Percentiles rank a stretch among this genome's conserved stretches.
Conservation (phyloP, 2,888 invertebrate genomes). For the Spodoptera exigua region DNA sequence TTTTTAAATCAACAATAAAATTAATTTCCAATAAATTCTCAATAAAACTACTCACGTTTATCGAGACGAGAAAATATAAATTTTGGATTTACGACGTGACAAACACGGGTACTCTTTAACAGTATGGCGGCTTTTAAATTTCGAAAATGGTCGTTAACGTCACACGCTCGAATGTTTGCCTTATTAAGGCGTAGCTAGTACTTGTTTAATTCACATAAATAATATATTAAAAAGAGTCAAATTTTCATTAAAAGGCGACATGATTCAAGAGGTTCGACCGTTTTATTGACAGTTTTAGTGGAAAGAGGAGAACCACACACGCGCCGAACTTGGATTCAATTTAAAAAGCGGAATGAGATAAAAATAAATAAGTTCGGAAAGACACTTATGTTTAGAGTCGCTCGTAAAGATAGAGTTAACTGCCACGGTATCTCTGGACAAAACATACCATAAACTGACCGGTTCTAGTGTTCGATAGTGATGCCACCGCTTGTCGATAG, state of each 20-base stretch:
- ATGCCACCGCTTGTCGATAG: slow-evolving; percentile 66
- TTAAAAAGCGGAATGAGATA: slow-evolving; percentile 88
- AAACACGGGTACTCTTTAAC: slow-evolving; percentile 72
- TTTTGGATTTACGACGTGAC: slow-evolving; percentile 81
- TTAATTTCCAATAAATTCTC: slow-evolving; percentile 63
- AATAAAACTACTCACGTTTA: slow-evolving; percentile 48
- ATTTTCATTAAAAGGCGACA: slow-evolving; percentile 84
- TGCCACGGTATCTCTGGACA: slow-evolving; percentile 86
- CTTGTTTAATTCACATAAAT: slow-evolving; percentile 82
- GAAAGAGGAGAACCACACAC: slow-evolving; percentile 84
- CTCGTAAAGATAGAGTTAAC: slow-evolving; percentile 89
- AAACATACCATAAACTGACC: slow-evolving; percentile 88
- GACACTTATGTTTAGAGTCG: slow-evolving; percentile 89
- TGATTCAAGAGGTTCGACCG: slow-evolving; percentile 75
- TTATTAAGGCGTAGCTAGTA: slow-evolving; percentile 77
- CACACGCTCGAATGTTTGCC: slow-evolving; percentile 73
- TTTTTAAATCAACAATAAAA: slow-evolving; percentile 60
- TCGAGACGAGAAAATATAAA: slow-evolving; percentile 67
- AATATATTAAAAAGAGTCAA: slow-evolving; percentile 81
- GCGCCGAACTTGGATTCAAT: slow-evolving; percentile 86
- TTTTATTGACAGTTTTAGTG: slow-evolving; percentile 88
- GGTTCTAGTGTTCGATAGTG: slow-evolving; percentile 81
- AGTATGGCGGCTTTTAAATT: slow-evolving; percentile 76
- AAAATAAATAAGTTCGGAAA: slow-evolving; percentile 88
- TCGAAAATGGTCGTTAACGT: slow-evolving; percentile 76